These are phyloP conservation scores for Tiliacea citrago DNA, from an alignment of 2,888 invertebrate genomes.

Conservation along the genomic window DNA sequence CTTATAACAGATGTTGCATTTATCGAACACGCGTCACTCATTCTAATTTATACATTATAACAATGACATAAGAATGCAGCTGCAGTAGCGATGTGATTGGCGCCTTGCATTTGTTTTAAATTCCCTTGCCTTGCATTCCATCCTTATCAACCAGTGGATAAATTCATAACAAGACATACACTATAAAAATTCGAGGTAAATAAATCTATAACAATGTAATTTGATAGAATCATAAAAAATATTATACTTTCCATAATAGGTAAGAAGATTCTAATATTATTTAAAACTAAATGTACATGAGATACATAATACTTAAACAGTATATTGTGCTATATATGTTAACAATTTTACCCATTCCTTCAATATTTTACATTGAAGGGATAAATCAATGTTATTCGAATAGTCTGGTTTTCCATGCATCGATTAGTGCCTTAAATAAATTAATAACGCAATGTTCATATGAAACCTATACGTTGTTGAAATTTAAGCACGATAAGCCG, in stretches of 20 bases:
- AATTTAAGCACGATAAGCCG: too few relatives aligned
- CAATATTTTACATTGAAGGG: background rate
- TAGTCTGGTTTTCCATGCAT: background rate
- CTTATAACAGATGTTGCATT: background rate
- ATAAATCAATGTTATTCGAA: too few relatives aligned
- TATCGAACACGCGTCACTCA: background rate
- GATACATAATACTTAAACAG: background rate
- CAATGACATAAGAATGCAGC: background rate
- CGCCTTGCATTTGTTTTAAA: background rate
- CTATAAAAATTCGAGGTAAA: constrained; percentile 25
- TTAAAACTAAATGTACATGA: constrained; percentile 12
- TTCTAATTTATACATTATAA: constrained; percentile 2
- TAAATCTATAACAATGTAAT: constrained; percentile 19
- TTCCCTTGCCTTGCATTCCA: background rate
- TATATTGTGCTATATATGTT: constrained; percentile 11
- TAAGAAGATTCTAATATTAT: constrained; percentile 5
- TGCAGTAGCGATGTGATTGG: background rate
- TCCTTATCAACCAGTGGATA: constrained; percentile 4
- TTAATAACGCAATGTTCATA: too few relatives aligned
- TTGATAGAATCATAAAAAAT: constrained; percentile 25
- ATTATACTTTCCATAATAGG: constrained; percentile 17
- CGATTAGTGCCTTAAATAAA: background rate
- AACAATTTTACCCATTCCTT: background rate
- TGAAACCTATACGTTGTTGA: too few relatives aligned
- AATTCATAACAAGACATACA: constrained; percentile 30